Base-by-base conservation (phyloP, 2,797 vertebrate species). In the Argya squamiceps region DNA sequence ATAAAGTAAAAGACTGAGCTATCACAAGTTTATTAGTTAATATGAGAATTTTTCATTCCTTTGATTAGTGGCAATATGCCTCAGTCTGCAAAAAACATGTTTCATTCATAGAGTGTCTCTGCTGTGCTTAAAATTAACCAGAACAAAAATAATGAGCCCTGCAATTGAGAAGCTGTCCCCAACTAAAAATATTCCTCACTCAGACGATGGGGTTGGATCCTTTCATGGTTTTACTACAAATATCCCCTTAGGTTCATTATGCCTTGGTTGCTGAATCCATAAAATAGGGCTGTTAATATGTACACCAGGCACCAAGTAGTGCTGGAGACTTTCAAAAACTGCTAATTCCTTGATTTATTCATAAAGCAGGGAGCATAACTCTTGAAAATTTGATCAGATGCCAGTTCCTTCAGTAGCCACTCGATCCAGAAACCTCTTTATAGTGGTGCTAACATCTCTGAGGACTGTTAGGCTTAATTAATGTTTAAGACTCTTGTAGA, bases 331-430 rank as follows among this genome's bases (percentile, higher is more conserved):
- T 84, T 43, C 7, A 90, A 37, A 96, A 92, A 3, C 70, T 60
- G 80, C 2, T 92, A 87, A 90, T 95, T 90, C 83, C 74, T 78
- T 95, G 64, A 89, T 88, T 96, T 95, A 94, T 97, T 95, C 88
- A 96, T 96, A 90, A 95, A 90, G 85, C 67, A 74, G 77, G 84
- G 88, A 93, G 83, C 24, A 8, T 59, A 93, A 93, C 88, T 94
- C 80, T 39, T 96, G 83, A 93, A 96, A 96, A 90, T 95, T 97
- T 96, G 88, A 97, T 96, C 95, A 95, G 92, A 68, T 93, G 93
- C 95, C 95, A 94, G 94, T 93, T 96, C 91, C 94, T 92, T 96
- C 83, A 41, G 93, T 91, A 90, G 91, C 92, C 79, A 39, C 85
- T 94, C 6, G 1, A 75, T 86, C 69, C 95, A 56, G 77, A 84